Evolutionary conservation across 2,888 invertebrate genomes (phyloP).

Genomic region (Drosophila paramelanica): DNA sequence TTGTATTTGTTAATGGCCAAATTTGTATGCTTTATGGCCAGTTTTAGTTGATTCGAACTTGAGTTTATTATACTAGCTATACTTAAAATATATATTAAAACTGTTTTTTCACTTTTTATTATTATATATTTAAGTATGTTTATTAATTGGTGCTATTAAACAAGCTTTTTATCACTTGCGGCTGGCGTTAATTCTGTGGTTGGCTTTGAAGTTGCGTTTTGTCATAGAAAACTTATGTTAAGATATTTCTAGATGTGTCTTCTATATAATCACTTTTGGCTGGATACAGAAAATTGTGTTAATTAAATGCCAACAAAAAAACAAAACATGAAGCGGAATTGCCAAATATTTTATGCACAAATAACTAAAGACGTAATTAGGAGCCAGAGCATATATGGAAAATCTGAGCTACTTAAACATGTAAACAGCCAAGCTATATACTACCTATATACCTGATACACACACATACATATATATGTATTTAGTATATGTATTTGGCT

Average conservation of each 20-base stretch:
- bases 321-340: conserved; percentile 29
- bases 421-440: conserved; percentile 40
- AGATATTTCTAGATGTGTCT: not conserved
- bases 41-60: conserved; percentile 8
- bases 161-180: not conserved
- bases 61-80: not conserved
- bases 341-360: conserved; percentile 61
- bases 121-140: not conserved
- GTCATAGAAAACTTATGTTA: too few species aligned
- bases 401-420: conserved; percentile 56
- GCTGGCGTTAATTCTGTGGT: not conserved
- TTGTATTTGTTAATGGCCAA: conserved; percentile 10
- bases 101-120: too few species aligned
- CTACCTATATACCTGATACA: conserved; percentile 7
- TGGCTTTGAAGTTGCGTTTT: conserved; percentile 5
- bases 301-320: conserved; percentile 59
- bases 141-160: not conserved
- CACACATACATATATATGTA: not conserved
- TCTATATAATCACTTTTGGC: conserved; percentile 12
- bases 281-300: conserved; percentile 45
- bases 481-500: conserved; percentile 24
- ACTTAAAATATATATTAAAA: not conserved
- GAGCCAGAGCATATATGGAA: conserved; percentile 28
- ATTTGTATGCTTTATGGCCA: conserved; percentile 6
- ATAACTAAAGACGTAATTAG: conserved; percentile 68